A percentile compares a stretch with the other conserved stretches of the same genome.
Conservation (phyloP, 2,113 vertebrate species). For the Heteronetta atricapilla region DNA sequence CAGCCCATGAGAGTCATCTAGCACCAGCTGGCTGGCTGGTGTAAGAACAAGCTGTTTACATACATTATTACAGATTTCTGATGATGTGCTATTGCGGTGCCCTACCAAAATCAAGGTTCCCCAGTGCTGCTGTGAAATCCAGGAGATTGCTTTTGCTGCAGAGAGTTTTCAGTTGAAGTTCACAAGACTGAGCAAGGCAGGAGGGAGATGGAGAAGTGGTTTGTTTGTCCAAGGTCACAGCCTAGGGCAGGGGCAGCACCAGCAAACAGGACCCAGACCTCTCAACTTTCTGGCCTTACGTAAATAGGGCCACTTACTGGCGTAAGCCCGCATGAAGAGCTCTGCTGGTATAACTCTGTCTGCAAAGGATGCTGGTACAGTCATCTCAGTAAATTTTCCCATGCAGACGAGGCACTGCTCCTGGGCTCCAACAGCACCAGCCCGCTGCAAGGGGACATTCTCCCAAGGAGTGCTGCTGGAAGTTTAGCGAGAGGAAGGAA, state of each 20-base stretch:
- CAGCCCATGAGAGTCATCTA: not conserved
- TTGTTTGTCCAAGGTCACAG: constrained; percentile 22
- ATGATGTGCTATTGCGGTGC: not conserved
- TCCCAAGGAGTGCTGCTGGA: not conserved
- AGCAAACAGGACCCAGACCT: not conserved
- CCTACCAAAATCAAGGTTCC: not conserved
- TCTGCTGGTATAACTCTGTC: not conserved
- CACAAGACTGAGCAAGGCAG: not conserved
- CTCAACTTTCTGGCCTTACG: not conserved
- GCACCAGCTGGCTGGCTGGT: not conserved
- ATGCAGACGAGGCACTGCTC: not conserved
- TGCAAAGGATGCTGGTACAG: not conserved
- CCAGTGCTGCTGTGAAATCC: not conserved
- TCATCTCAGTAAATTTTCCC: not conserved
- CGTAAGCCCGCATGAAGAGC: not conserved
- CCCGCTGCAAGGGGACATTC: not conserved
- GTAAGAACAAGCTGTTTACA: not conserved
- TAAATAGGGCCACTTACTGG: not conserved
- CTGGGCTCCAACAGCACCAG: not conserved
- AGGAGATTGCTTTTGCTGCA: not conserved
- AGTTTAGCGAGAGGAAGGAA: constrained; percentile 54
- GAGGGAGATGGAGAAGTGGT: not conserved
- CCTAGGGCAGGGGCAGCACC: not conserved
- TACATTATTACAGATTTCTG: not conserved
- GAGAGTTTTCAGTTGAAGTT: not conserved